phyloP scores from a whole-genome alignment of 1,140 invertebrate genomes.

The Acromyrmex charruanus region DNA sequence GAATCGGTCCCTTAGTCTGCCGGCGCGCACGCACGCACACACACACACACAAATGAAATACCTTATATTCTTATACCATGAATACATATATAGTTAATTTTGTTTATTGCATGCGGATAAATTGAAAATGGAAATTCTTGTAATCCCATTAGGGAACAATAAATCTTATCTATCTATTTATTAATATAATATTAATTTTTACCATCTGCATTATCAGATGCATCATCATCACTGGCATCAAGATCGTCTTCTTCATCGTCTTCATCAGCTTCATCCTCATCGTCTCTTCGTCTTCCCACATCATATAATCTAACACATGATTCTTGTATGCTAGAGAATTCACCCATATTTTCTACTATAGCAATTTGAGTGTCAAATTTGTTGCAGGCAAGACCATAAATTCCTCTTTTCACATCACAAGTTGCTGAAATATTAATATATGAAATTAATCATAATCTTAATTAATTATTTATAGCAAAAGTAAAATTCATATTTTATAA shows the following conservation, averaged over 20 bases:
- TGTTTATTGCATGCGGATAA: no score
- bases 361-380: constrained; percentile 93
- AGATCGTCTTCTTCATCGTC: constrained; percentile 91
- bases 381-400: constrained; percentile 92
- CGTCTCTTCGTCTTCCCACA: constrained; percentile 90
- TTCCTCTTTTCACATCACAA: constrained; percentile 94
- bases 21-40: no score
- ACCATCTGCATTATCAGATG: constrained; percentile 87
- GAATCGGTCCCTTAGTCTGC: no score
- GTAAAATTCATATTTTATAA: no score
- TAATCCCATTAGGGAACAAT: no score
- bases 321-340: constrained; percentile 92
- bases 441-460: constrained; percentile 48
- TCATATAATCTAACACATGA: constrained; percentile 94
- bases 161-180: neutral
- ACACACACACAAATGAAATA: no score
- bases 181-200: constrained; percentile 74
- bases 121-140: no score
- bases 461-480: neutral
- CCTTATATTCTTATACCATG: no score
- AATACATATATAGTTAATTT: no score
- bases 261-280: constrained; percentile 92
- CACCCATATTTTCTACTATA: constrained; percentile 93
- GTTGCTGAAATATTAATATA: constrained; percentile 89
- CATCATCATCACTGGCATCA: constrained; percentile 81